Evolutionary conservation across 1,140 invertebrate species (phyloP).

Genomic region (Teleopsis dalmanni): DNA sequence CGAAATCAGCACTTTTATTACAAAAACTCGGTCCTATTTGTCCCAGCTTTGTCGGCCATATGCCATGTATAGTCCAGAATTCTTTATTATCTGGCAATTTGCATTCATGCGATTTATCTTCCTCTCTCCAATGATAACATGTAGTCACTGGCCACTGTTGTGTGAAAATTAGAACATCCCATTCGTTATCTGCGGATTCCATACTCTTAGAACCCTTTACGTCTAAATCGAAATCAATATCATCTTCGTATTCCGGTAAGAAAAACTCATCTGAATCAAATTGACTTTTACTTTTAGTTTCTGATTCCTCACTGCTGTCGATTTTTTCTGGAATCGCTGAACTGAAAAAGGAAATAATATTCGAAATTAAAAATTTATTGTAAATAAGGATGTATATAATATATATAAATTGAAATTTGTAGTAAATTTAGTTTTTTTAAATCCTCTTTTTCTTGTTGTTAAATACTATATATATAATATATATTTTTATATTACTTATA

Average conservation of each 20-base stretch:
- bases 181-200: constrained; percentile 41
- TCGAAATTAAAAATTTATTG: no score
- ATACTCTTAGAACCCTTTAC: not conserved
- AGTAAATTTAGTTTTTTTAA: no score
- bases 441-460: no score
- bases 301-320: not conserved
- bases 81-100: constrained; percentile 52
- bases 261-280: constrained; percentile 17
- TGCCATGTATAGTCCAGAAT: constrained; percentile 71
- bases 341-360: not conserved
- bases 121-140: constrained; percentile 62
- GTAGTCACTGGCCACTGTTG: constrained; percentile 73
- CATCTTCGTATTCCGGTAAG: constrained; percentile 10
- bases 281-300: not conserved
- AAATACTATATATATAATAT: no score
- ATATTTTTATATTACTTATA: no score
- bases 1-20: constrained; percentile 58
- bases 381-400: no score
- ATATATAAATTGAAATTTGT: no score
- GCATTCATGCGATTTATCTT: constrained; percentile 54
- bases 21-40: constrained; percentile 62
- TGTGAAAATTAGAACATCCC: constrained; percentile 71
- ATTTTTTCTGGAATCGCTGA: not conserved
- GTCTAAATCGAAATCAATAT: no score
- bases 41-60: constrained; percentile 69